Base-by-base conservation (phyloP, 1,140 invertebrate genomes). In the Halictus rubicundus region DNA sequence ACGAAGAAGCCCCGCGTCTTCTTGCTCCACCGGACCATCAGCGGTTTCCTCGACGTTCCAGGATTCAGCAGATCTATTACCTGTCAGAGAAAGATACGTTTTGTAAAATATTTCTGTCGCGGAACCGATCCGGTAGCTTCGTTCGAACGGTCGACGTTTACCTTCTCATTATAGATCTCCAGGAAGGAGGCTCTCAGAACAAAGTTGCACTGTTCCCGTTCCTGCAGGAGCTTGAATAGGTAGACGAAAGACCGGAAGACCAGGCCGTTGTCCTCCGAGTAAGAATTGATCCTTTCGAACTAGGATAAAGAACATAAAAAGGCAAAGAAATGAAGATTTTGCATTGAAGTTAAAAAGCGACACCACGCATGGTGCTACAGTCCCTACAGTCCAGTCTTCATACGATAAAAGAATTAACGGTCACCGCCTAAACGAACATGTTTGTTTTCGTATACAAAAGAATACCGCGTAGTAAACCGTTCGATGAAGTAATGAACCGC, bases 121-220 rank as follows among this genome's bases (percentile, higher is more conserved):
- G 1, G 14, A 23, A 16, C 9, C 0, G 25, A 32, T 4, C 21
- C 5, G n/a, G 5, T 21, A 1, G 4, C 2, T 37, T 3, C n/a
- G 8, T 25, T 12, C 10, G 37, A 42, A 12, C 63, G 42, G 9
- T 32, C 32, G 14, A 12, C 39, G 21, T 21, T 93, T 87, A 98
- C 97, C 94, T 98, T 98, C 94, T 99, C 98, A 90, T 99, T 99
- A 92, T 99, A 99, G 75, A 99, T 98, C 94, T 99, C 98, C 81
- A 99, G 93, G 93, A 98, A 98, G 82, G 98, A 98, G 73, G 98
- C 96, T 91, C 98, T 98, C 49, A 99, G 94, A 49, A 99, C 94
- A 92, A 98, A 98, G 90, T 97, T 95, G 71, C 95, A 94, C 65
- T 97, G 95, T 39, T 95, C 95, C 80, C 95, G 94, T 89, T 95